Evolutionary conservation across 2,888 invertebrate genomes (phyloP).

Genomic region (Dichetophora obliterata): DNA sequence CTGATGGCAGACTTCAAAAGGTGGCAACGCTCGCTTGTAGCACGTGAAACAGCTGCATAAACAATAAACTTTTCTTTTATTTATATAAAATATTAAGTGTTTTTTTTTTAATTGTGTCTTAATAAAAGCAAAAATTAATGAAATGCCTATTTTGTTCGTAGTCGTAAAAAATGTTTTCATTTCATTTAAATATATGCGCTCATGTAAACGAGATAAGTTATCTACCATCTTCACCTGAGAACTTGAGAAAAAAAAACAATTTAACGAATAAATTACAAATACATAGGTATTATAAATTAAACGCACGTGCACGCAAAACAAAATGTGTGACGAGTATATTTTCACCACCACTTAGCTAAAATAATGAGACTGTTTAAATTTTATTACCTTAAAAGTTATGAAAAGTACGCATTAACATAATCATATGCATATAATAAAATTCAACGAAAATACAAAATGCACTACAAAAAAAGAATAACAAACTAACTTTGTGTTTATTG

Average conservation of each 20-base stretch:
- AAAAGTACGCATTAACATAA: not conserved
- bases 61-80: not conserved
- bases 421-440: not conserved
- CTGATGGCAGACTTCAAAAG: not conserved
- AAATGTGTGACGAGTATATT: not conserved
- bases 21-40: not conserved
- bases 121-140: not conserved
- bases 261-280: slow-evolving; percentile 20
- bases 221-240: not conserved
- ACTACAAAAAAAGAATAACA: not conserved
- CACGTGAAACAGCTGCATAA: slow-evolving; percentile 18
- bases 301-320: slow-evolving; percentile 8
- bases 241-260: not conserved
- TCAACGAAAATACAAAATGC: not conserved
- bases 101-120: not conserved
- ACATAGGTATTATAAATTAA: slow-evolving; percentile 38
- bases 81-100: not conserved
- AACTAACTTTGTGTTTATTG: not conserved
- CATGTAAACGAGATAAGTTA: slow-evolving; percentile 21
- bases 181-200: slow-evolving; percentile 3
- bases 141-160: not conserved
- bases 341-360: slow-evolving; percentile 47
- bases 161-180: not conserved
- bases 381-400: not conserved
- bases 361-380: slow-evolving; percentile 52